These are phyloP conservation scores for Thunnus albacares DNA, from an alignment of 2,797 vertebrate genomes.

Conservation along the genomic window DNA sequence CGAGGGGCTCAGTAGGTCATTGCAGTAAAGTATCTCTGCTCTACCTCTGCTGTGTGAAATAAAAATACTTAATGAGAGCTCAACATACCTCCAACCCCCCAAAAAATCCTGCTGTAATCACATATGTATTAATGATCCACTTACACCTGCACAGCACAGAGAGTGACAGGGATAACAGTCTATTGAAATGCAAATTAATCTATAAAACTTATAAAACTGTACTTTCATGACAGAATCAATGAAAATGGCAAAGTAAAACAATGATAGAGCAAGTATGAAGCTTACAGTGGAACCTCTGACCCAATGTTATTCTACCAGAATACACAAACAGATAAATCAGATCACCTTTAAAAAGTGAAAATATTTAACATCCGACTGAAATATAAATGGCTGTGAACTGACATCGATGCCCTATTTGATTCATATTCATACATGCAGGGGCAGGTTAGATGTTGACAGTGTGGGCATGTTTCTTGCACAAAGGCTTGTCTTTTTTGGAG, in stretches of 20 bases:
- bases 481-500: conserved; percentile 97
- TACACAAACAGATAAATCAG: conserved; percentile 22
- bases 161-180: conserved; percentile 35
- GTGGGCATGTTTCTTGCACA: conserved; percentile 99
- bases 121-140: conserved; percentile 28
- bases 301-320: conserved; percentile 42
- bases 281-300: conserved; percentile 50
- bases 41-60: conserved; percentile 27
- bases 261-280: conserved; percentile 33
- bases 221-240: conserved; percentile 2
- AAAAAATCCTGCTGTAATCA: conserved; percentile 60
- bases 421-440: background rate
- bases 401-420: background rate
- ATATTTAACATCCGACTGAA: conserved; percentile 51
- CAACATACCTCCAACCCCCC: conserved; percentile 32
- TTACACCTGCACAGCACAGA: conserved; percentile 11
- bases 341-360: conserved; percentile 36
- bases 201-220: conserved; percentile 3
- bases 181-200: conserved; percentile 45
- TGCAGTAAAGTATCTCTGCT: conserved; percentile 45
- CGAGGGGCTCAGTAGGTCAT: conserved; percentile 56
- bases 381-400: conserved; percentile 42
- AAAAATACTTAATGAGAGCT: conserved; percentile 47
- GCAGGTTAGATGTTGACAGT: conserved; percentile 90
- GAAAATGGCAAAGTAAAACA: conserved; percentile 15